Base-by-base conservation (phyloP, 2,888 invertebrate species). In the Callyntrura sp. region DNA sequence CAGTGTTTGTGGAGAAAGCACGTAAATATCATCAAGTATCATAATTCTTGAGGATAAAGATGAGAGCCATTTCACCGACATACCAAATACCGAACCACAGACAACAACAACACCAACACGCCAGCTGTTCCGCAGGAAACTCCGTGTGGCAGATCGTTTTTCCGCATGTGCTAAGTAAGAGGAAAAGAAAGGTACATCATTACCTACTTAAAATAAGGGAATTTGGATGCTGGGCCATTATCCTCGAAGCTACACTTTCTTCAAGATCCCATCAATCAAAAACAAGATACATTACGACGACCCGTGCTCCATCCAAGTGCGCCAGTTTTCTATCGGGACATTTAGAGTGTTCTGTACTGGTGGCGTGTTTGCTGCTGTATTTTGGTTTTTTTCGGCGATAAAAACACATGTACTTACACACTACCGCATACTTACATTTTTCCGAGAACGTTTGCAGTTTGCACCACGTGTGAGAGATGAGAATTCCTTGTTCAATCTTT, bases 181-280 rank as follows among this genome's bases (percentile, higher is more conserved):
- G 57, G 35, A 60, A 43, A 48, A 65, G 17, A 65, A 57, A 70
- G 82, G 82, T 88, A 88, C 88, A 88, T 88, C 88, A 88, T 70
- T 88, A 82, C 89, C 84, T 89, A 89, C 83, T 89, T 89, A 89
- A 89, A 89, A 83, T 35, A 35, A 6, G 35, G 57, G 57, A 76
- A 89, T 89, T 89, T 84, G 70, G 89, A 89, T 89, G 84, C 89
- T 70, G 28, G 83, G 76, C 89, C 89, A 85, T 89, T 89, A 89
- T 89, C 89, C 84, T 85, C 23, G 14, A 11, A 89, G 89, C 76
- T 65, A 79, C 78, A 89, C 76, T 89, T 89, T 89, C 65, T 79
- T 76, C 70, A 79, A 79, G 84, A 89, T 89, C 89, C 25, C 89
- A 89, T 89, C 89, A 84, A 89, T 89, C 89, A 89, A 89, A 89